Base-by-base conservation (phyloP, 2,113 vertebrate genomes). In the Hippocampus zosterae region DNA sequence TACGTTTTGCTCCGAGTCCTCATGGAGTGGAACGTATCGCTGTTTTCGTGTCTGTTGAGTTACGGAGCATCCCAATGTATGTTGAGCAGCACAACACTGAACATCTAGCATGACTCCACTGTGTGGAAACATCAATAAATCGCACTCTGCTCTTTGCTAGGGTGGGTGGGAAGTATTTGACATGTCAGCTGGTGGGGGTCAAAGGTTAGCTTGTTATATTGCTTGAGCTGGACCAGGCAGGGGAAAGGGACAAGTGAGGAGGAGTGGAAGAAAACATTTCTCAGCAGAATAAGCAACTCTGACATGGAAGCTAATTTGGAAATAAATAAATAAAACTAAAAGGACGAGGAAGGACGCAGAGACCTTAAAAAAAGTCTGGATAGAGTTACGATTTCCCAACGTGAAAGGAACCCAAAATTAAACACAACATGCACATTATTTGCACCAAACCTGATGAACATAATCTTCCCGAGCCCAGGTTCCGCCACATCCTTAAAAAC, bases 111-210 rank as follows among this genome's bases (percentile, higher is more conserved):
- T 29, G 80, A n/a, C n/a, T 46, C 12, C 21, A 8, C 42, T 41
- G 75, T n/a, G 8, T 79, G 85, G 87, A 89, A 90, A 88, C 81
- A 84, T 87, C 87, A 79, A 86, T 89, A 76, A 80, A 78, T 68
- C 48, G 74, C 63, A 29, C 53, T 40, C 61, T 23, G 37, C 55
- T 65, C 23, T 57, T 41, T 67, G 75, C 73, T 44, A 56, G 70
- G 66, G 75, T 77, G 65, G 76, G 79, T 75, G 74, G 82, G 78
- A 81, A 82, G 77, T 75, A 76, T 78, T 50, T 13, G 21, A 85
- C 76, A 81, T 74, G 73, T 88, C 62, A 78, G 65, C 74, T 16
- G 15, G 29, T 48, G 56, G 81, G 81, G 80, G 10, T 87, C 81
- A 88, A 74, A 89, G 84, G 87, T 89, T 57, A 63, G 9, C 48